Evolutionary conservation across 2,113 vertebrate species (phyloP).

Genomic region (Otus sunia): DNA sequence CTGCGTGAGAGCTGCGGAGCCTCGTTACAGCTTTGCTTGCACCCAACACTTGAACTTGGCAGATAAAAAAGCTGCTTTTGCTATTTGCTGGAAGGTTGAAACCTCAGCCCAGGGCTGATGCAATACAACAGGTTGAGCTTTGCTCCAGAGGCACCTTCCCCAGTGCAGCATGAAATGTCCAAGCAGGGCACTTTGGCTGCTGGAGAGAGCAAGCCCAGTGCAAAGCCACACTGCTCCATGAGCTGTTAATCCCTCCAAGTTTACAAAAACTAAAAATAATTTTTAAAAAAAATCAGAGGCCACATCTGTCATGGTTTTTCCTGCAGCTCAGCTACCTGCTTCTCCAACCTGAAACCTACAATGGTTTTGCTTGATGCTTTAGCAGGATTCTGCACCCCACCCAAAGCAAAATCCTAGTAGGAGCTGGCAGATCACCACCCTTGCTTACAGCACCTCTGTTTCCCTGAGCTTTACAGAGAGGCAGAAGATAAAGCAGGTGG

Average conservation of each 20-base stretch:
- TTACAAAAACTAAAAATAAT: neutral
- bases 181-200: neutral
- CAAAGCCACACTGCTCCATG: accelerated
- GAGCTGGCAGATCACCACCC: neutral
- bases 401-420: neutral
- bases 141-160: neutral
- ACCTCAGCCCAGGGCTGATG: neutral
- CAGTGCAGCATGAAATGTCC: neutral
- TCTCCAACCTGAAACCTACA: neutral
- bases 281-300: neutral
- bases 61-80: neutral
- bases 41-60: neutral
- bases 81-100: neutral
- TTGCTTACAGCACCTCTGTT: neutral
- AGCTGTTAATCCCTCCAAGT: neutral
- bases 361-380: accelerated
- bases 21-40: neutral
- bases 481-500: constrained; percentile 60
- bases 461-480: constrained; percentile 49
- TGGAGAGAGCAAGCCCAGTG: neutral
- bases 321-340: neutral
- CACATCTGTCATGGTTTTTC: neutral
- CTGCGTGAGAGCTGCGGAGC: neutral
- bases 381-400: neutral
- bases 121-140: neutral